These are phyloP conservation scores for Euplagia quadripunctaria DNA, from an alignment of 2,888 invertebrate species.

Conservation along the genomic window DNA sequence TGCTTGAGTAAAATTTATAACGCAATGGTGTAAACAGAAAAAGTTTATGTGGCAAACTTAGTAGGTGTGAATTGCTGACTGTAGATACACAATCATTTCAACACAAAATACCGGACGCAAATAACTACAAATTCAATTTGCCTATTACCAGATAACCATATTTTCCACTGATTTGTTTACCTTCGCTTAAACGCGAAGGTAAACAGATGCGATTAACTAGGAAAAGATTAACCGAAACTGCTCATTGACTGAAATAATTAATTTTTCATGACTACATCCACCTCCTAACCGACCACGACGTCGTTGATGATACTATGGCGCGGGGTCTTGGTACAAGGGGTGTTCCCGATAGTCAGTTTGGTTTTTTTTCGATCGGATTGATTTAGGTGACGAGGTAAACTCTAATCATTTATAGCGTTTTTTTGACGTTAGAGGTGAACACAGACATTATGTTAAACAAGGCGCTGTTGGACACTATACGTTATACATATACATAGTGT, in stretches of 20 bases:
- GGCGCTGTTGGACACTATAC: too few species aligned
- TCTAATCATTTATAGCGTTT: too few species aligned
- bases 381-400: too few species aligned
- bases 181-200: too few species aligned
- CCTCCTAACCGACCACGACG: too few species aligned
- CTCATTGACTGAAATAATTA: not conserved
- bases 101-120: not conserved
- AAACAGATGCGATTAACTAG: not conserved
- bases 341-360: not conserved
- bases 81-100: not conserved
- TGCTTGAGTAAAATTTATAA: not conserved
- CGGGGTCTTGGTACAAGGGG: not conserved
- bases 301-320: too few species aligned
- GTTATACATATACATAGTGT: too few species aligned
- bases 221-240: not conserved
- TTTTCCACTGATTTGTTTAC: too few species aligned
- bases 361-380: too few species aligned
- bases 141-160: not conserved
- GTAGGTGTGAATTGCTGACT: conserved; percentile 1
- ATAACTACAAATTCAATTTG: not conserved
- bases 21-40: conserved; percentile 7
- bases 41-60: conserved; percentile 6
- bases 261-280: too few species aligned
- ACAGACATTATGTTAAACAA: too few species aligned
- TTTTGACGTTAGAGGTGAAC: too few species aligned